Evolutionary conservation across 2,113 vertebrate species (phyloP), one percentile per base, ranked within the genome.

Genomic region (Rhabdomys dilectus): DNA sequence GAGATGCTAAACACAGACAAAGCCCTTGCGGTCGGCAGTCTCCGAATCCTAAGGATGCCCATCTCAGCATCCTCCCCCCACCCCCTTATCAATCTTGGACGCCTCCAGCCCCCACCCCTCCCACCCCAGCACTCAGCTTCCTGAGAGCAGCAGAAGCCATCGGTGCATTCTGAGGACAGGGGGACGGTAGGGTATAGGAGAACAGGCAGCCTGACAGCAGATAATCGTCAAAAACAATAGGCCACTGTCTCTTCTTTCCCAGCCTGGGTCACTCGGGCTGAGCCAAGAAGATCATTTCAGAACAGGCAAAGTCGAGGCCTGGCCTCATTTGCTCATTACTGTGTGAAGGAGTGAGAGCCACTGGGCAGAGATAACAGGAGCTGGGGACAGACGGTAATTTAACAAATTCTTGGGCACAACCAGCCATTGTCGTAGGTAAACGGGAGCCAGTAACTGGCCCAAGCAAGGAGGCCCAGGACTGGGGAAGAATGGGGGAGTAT

Each of bases 171-270:
- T 98, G 98, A 98, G 98, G 98, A 98, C 98, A 98, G 97, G 97
- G 98, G 98, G 98, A 98, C 96, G 95, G 98, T 97, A 98, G 51
- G 51, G 51, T 51, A 51, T 51, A 51, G 97, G 97, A 98, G 98
- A 98, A 97, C 98, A 98, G 98, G 98, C 98, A 98, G 98, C 94
- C 97, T 72, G 98, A 98, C 98, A 98, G 98, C 97, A 99, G 98
- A 99, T 99, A 98, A 98, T 98, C 98, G 98, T 98, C 98, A 97
- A 98, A 98, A 98, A 99, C 98, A 99, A 99, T 98, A 98, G 98
- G 98, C 98, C 97, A 98, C 99, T 98, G 98, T 99, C 98, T 98
- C 97, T 98, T 98, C 98, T 96, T 98, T 98, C 98, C 97, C 98
- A 98, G 98, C 98, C 97, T 98, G 98, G 97, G 97, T 98, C 98